Evolutionary conservation across 2,113 vertebrate species (phyloP).

Genomic region (Oceanodroma tethys): DNA sequence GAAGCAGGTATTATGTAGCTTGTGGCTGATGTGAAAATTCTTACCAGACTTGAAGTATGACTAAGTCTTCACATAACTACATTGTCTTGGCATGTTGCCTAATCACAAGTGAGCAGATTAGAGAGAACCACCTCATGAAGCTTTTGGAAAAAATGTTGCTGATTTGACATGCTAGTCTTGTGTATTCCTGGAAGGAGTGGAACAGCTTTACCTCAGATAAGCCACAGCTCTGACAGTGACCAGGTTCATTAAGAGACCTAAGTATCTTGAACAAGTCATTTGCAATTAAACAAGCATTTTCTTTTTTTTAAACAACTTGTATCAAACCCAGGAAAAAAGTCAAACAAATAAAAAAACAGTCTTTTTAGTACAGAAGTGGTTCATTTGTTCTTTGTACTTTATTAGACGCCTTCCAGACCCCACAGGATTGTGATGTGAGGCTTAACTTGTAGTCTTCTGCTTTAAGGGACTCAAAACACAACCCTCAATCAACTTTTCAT

Average conservation of each 20-base stretch:
- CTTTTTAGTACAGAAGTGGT: not conserved
- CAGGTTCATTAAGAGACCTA: not conserved
- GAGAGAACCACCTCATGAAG: not conserved
- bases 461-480: not conserved
- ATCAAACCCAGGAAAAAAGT: not conserved
- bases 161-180: not conserved
- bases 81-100: rapidly evolving
- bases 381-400: not conserved
- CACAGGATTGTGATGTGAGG: not conserved
- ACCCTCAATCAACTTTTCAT: not conserved
- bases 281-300: not conserved
- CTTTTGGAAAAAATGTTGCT: not conserved
- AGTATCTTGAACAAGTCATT: not conserved
- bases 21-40: not conserved
- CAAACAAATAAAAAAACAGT: not conserved
- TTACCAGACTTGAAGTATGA: not conserved
- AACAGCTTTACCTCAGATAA: not conserved
- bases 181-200: not conserved
- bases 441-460: not conserved
- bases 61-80: not conserved
- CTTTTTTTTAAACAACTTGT: not conserved
- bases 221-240: not conserved
- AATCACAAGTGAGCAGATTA: not conserved
- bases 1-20: not conserved
- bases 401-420: not conserved